phyloP scores from a whole-genome alignment of 2,797 vertebrate genomes.

The Acrocephalus scirpaceus region DNA sequence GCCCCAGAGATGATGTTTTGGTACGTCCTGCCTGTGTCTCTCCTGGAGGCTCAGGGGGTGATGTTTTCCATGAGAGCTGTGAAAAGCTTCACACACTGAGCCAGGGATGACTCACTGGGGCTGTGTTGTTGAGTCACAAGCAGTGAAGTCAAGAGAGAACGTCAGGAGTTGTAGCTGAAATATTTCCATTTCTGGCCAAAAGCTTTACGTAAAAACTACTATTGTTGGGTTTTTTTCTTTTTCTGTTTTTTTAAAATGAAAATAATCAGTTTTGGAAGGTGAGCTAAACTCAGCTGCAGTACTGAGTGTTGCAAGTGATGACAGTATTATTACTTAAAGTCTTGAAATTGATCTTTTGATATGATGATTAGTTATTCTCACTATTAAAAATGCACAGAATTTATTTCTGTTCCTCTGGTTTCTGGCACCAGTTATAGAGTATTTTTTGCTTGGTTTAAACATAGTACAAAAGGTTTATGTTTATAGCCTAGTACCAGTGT shows the following conservation, averaged over 20 bases:
- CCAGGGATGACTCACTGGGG: neutral
- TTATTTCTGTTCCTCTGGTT: neutral
- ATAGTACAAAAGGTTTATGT: neutral
- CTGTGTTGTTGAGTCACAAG: fast-evolving
- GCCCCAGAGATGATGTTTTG: neutral
- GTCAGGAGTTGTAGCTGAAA: neutral
- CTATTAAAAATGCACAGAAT: neutral
- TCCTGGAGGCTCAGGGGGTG: neutral
- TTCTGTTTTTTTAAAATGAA: neutral
- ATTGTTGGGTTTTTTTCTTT: fast-evolving
- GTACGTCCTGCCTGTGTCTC: neutral
- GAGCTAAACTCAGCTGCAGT: neutral
- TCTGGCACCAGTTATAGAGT: neutral
- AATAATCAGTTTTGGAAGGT: neutral
- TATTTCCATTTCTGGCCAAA: neutral
- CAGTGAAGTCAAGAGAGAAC: neutral
- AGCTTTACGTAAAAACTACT: neutral
- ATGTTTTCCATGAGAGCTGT: neutral
- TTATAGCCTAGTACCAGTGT: neutral
- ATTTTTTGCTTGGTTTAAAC: neutral
- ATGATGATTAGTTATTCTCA: neutral
- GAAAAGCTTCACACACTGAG: neutral
- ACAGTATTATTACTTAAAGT: neutral
- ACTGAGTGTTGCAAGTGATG: neutral
- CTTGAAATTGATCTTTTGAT: neutral